Evolutionary conservation across 1,140 invertebrate genomes (phyloP), one percentile per base, ranked within the genome.

Genomic region (Andrena cerasifolii): DNA sequence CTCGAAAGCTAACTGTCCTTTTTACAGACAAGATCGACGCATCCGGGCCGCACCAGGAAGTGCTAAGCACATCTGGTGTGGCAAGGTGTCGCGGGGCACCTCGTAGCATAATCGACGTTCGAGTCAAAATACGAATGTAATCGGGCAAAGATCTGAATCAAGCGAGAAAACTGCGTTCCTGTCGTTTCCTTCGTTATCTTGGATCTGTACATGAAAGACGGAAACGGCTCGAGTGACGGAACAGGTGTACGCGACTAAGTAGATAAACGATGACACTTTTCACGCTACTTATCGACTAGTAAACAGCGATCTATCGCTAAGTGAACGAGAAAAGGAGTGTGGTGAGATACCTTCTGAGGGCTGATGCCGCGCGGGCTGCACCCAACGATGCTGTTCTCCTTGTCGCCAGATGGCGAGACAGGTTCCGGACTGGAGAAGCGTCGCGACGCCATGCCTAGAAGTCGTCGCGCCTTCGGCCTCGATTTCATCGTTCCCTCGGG

Each of bases 391-490:
- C 62, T 71, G 56, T 92, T 92, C 63, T 92, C 88, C 36, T 92
- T 92, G 71, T 89, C 74, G 24, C 65, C 61, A 43, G 66, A 81
- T 24, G 80, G 80, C 45, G 81, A 80, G 1, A 61, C 80, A 16
- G 59, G 51, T 10, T 90, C 88, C 4, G 87, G 78, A 21, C 86
- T 86, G 43, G 79, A 75, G 2, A 78, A 31, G 54, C 80, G 82
- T 66, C 81, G 84, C 33, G 89, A 84, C 62, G 88, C 86, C 90
- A 91, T 91, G 3, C 87, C 87, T 12, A 89, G 72, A 0, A 88
- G 54, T 18, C 89, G 84, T 18, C 83, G 74, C 4, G 76, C 78
- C 40, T 73, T 90, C 33, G 78, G 33, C 16, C 73, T 78, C 1
- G 83, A 65, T 73, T 86, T 90, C 56, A 88, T 61, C 51, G 68